Percentiles rank a stretch among this genome's conserved stretches.
phyloP scores from a whole-genome alignment of 1,140 invertebrate genomes.

The Eulimnadia texana region DNA sequence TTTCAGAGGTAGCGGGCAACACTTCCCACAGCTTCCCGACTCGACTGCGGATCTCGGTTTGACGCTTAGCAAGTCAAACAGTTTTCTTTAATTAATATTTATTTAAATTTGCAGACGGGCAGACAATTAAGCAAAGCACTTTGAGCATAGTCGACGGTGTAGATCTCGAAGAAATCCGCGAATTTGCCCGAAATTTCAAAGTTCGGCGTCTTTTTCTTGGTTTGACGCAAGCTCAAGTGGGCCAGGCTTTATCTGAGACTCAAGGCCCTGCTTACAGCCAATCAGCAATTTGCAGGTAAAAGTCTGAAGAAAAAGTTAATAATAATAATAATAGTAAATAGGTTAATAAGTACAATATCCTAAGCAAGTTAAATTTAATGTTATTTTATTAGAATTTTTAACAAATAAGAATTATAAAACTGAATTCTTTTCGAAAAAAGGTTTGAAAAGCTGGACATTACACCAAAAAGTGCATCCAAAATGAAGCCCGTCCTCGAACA shows the following conservation, averaged over 20 bases:
- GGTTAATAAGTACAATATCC: no score
- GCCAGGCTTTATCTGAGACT: constrained; percentile 83
- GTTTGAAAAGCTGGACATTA: constrained; percentile 99
- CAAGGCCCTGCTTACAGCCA: constrained; percentile 96
- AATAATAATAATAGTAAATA: not conserved
- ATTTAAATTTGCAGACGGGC: constrained; percentile 25
- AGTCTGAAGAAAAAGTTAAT: constrained; percentile 12
- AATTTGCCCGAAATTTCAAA: constrained; percentile 96
- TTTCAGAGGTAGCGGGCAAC: not conserved
- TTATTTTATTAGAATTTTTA: not conserved
- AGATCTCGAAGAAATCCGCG: constrained; percentile 93
- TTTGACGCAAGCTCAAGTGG: constrained; percentile 90
- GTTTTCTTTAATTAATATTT: not conserved
- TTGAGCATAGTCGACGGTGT: constrained; percentile 91
- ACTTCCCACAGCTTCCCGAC: not conserved
- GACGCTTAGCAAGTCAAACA: not conserved
- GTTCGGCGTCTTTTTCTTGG: constrained; percentile 79
- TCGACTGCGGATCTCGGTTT: not conserved
- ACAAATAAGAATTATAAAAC: not conserved
- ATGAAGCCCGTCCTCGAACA: constrained; percentile 94
- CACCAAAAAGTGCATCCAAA: constrained; percentile 96
- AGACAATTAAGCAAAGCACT: constrained; percentile 80
- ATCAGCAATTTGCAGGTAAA: constrained; percentile 94
- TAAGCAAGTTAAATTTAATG: not conserved
- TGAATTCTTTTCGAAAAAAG: constrained; percentile 34